A percentile compares a stretch with the other conserved stretches of the same genome.
These are phyloP conservation scores for Percopsis transmontana DNA, from an alignment of 2,113 vertebrate species.

Conservation along the genomic window DNA sequence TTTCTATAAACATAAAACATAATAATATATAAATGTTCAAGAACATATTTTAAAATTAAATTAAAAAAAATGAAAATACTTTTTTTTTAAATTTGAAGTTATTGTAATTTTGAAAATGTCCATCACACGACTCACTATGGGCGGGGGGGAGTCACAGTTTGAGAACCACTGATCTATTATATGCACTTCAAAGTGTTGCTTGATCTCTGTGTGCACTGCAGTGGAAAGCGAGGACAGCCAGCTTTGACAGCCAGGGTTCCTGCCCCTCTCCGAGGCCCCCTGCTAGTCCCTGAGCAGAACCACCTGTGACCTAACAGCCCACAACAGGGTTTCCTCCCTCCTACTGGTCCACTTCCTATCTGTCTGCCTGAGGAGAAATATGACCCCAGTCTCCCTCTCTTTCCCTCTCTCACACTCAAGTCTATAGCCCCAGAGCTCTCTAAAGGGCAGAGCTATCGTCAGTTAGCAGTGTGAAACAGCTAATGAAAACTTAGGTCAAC, in stretches of 20 bases:
- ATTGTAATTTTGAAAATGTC: too few relatives aligned
- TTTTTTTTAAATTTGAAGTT: too few relatives aligned
- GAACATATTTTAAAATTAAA: neutral
- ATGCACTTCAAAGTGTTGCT: neutral
- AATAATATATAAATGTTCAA: too few relatives aligned
- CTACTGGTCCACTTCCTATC: constrained; percentile 68
- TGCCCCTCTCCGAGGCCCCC: constrained; percentile 93
- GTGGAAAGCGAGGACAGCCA: constrained; percentile 96
- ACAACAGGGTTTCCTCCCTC: constrained; percentile 55
- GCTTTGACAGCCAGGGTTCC: constrained; percentile 96
- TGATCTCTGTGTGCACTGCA: constrained; percentile 70
- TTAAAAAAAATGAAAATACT: neutral
- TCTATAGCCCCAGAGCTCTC: constrained; percentile 47
- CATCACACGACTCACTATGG: too few relatives aligned
- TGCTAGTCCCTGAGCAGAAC: constrained; percentile 85
- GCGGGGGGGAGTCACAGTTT: too few relatives aligned
- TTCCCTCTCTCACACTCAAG: constrained; percentile 15
- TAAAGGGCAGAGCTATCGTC: constrained; percentile 56
- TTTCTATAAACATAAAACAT: too few relatives aligned
- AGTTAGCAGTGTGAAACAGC: constrained; percentile 44
- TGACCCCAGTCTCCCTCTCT: constrained; percentile 39
- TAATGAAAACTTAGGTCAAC: constrained; percentile 30
- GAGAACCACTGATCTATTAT: neutral
- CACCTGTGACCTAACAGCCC: constrained; percentile 67
- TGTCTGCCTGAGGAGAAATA: constrained; percentile 70